Percentiles rank a stretch among this genome's conserved stretches.
phyloP scores from a whole-genome alignment of 1,140 invertebrate species.

The Telenomus remus region DNA sequence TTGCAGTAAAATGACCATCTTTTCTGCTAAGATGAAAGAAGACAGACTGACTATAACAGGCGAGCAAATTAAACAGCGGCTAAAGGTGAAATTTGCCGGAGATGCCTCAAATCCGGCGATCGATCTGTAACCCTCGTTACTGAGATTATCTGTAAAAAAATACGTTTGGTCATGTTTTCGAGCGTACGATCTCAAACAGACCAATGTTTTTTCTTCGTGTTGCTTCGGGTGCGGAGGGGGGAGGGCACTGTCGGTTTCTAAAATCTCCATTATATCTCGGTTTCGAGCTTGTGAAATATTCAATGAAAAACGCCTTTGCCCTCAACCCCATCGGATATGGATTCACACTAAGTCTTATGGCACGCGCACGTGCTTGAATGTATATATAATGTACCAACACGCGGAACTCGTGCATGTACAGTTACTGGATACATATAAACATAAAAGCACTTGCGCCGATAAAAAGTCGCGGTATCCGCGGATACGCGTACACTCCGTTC shows the following conservation, averaged over 20 bases:
- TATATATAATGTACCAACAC: slow-evolving; percentile 6
- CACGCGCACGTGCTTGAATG: slow-evolving; percentile 22
- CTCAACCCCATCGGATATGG: slow-evolving; percentile 63
- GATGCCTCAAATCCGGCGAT: slow-evolving; percentile 21
- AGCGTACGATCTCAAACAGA: slow-evolving; percentile 12
- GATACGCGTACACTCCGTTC: slow-evolving; percentile 61
- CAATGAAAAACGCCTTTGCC: slow-evolving; percentile 62
- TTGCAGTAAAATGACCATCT: no score
- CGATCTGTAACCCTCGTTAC: slow-evolving; percentile 44
- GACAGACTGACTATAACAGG: slow-evolving; percentile 24
- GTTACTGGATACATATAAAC: slow-evolving; percentile 36
- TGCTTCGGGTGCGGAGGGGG: background rate
- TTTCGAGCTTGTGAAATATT: slow-evolving; percentile 66
- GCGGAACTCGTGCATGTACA: slow-evolving; percentile 18
- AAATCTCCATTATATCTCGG: slow-evolving; percentile 30
- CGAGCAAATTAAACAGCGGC: slow-evolving; percentile 28
- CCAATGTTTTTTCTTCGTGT: background rate
- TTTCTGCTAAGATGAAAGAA: slow-evolving; percentile 60
- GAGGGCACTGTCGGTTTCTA: slow-evolving; percentile 2
- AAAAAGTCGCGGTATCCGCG: slow-evolving; percentile 59
- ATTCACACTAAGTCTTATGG: slow-evolving; percentile 32
- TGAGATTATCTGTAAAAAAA: slow-evolving; percentile 18
- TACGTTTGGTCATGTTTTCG: slow-evolving; percentile 5
- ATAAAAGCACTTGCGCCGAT: slow-evolving; percentile 48
- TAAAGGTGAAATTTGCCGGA: slow-evolving; percentile 46